Conservation (phyloP, 1,140 invertebrate genomes). For the Magallana gigas region DNA sequence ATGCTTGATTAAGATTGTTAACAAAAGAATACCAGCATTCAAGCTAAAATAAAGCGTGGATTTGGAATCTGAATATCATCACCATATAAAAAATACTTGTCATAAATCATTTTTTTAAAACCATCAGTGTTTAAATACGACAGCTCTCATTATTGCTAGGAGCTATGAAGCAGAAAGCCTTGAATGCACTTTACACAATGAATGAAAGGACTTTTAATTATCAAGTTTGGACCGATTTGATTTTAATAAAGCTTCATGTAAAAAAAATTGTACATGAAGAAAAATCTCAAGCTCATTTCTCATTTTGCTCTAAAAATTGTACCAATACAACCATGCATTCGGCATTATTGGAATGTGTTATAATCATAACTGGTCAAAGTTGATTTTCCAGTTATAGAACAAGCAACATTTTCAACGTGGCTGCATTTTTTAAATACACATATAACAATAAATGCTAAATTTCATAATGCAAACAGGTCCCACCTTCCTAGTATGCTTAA, state of each 20-base stretch:
- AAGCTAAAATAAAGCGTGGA: background rate
- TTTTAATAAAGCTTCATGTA: background rate
- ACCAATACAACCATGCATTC: no score
- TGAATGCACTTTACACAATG: background rate
- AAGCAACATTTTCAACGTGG: background rate
- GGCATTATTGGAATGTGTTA: background rate
- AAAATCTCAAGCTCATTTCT: conserved; percentile 13
- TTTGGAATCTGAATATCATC: background rate
- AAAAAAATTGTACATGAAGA: background rate
- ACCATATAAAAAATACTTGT: background rate
- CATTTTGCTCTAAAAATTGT: no score
- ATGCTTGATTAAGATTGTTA: conserved; percentile 15
- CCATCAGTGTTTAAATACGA: no score
- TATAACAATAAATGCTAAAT: background rate
- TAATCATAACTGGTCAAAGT: background rate
- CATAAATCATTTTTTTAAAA: background rate
- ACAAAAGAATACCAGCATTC: background rate
- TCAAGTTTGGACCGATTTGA: background rate
- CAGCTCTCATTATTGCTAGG: no score
- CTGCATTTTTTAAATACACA: background rate
- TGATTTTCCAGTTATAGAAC: background rate
- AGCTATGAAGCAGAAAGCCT: background rate
- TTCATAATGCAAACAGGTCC: background rate
- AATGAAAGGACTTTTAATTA: background rate
- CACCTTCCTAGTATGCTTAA: background rate